Conservation (phyloP, 2,113 vertebrate genomes). For the Paradisaea rubra region DNA sequence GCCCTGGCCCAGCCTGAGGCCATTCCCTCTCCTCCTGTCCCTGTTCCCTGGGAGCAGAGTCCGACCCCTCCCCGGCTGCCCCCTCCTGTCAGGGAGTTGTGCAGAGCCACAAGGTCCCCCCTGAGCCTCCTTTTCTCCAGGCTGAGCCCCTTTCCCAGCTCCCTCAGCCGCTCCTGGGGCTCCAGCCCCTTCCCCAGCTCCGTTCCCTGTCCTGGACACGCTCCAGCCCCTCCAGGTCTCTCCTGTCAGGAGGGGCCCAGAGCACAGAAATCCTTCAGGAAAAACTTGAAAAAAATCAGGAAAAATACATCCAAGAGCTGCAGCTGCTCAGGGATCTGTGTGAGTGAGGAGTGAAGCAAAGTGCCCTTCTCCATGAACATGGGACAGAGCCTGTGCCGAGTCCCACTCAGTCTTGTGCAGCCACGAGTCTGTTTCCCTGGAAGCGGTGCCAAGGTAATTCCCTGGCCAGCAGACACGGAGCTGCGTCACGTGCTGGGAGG, state of each 20-base stretch:
- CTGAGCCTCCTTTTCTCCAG: not conserved
- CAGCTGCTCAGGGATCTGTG: accelerated
- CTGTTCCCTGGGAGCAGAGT: not conserved
- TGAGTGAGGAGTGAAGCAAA: not conserved
- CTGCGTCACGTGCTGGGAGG: accelerated
- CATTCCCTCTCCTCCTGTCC: not conserved
- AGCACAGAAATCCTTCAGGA: not conserved
- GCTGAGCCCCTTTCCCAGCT: not conserved
- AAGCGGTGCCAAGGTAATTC: not conserved
- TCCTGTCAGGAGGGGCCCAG: not conserved
- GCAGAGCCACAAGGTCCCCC: not conserved
- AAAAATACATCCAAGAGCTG: not conserved
- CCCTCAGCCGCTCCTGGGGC: not conserved
- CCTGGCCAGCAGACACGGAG: not conserved
- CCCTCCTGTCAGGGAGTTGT: not conserved
- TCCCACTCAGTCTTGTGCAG: not conserved
- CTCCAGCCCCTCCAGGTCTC: not conserved
- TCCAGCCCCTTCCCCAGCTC: not conserved
- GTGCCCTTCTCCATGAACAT: not conserved
- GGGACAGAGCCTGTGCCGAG: not conserved
- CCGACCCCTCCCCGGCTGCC: not conserved
- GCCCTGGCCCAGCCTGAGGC: not conserved
- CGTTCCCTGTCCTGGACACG: not conserved
- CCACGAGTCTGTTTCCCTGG: not conserved
- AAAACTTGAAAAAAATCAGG: not conserved